Base-by-base conservation (phyloP, 1,140 invertebrate species). In the Diorhabda elongata region DNA sequence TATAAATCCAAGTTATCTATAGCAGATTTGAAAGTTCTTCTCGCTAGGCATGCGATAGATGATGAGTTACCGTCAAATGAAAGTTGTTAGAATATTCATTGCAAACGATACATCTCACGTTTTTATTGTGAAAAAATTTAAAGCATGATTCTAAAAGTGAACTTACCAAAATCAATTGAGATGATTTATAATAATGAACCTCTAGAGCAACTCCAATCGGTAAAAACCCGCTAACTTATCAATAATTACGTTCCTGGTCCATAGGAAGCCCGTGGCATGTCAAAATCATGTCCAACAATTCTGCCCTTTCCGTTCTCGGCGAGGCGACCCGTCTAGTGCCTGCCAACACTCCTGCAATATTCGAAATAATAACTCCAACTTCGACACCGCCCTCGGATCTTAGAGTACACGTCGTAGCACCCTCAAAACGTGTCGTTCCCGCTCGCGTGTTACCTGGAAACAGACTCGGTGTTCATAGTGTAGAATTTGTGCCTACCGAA, bases 231-330 rank as follows among this genome's bases (percentile, higher is more conserved):
- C 26, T 26, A 26, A 26, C 26, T 26, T 26, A 26, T 26, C 26
- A 26, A 26, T 26, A 26, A 26, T 26, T 26, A 26, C 26, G 26
- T 26, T 26, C 26, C 26, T 61, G 73, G 69, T 71, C 84, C 84
- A 11, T 83, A 95, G 93, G 93, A 76, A 95, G 92, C 85, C 93
- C 93, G 81, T 96, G 93, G 92, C 89, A 89, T 84, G 92, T 94
- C 76, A 88, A 90, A 81, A 92, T 95, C 76, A 93, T 93, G 90
- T 87, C 89, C 73, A 84, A 82, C 67, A 80, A 72, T 69, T 73
- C 88, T 80, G 87, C 90, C 84, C 81, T 92, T 85, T 85, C 90
- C 73, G 87, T 93, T 69, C 83, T 92, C 74, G 92, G 93, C 75
- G 92, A 96, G 81, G 89, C 93, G 68, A 90, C 96, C 58, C 87